Percentiles rank a stretch among this genome's conserved stretches.
Conservation (phyloP, 2,888 invertebrate genomes). For the Amblyjoppa fuscipennis region DNA sequence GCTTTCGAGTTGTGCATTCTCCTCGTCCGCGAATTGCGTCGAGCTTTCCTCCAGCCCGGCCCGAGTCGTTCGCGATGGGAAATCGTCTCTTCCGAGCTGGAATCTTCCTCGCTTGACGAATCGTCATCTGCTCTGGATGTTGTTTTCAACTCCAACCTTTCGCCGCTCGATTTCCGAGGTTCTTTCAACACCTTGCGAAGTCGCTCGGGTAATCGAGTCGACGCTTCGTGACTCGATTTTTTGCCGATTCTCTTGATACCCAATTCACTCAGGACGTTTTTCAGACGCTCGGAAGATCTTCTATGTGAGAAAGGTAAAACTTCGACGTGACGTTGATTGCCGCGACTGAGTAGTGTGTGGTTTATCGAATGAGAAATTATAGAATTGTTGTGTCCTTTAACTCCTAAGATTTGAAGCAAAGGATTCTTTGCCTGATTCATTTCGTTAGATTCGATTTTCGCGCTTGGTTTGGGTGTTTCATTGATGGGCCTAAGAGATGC, state of each 20-base stretch:
- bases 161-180: background rate
- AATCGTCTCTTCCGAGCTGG: background rate
- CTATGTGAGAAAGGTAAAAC: background rate
- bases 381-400: background rate
- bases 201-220: background rate
- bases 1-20: background rate
- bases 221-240: background rate
- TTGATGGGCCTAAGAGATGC: background rate
- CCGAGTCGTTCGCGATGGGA: background rate
- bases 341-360: background rate
- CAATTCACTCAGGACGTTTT: background rate
- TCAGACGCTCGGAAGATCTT: background rate
- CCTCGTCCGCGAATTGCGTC: background rate
- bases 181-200: background rate
- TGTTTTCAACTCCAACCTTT: background rate
- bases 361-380: background rate
- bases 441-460: background rate
- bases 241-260: background rate
- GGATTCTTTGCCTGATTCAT: background rate
- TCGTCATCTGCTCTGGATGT: background rate
- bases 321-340: background rate
- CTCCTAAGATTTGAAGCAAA: slow-evolving; percentile 7
- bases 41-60: background rate
- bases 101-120: background rate
- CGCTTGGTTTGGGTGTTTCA: background rate